phyloP scores from a whole-genome alignment of 2,113 vertebrate genomes.

The Melanotaenia duboulayi region DNA sequence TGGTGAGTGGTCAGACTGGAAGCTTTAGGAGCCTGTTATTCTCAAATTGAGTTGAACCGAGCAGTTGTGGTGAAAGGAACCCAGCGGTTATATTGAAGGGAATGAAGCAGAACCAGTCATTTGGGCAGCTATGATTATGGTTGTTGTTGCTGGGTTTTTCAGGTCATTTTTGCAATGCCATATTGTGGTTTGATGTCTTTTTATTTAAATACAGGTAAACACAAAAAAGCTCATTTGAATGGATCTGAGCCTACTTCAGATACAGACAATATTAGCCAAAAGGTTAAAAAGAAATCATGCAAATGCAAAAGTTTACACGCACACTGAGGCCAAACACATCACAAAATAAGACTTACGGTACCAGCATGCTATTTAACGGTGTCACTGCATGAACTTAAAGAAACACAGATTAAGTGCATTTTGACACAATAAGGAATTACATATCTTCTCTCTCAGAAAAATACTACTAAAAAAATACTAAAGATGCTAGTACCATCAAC shows the following conservation, averaged over 20 bases:
- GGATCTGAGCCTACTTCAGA: slow-evolving; percentile 31
- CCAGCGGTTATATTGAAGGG: slow-evolving; percentile 11
- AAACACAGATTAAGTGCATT: slow-evolving; percentile 28
- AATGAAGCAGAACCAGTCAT: slow-evolving; percentile 2
- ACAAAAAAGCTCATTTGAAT: slow-evolving; percentile 38
- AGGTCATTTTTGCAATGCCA: not conserved
- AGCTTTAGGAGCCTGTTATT: slow-evolving; percentile 54
- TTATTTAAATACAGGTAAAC: slow-evolving; percentile 38
- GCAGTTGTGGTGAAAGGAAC: slow-evolving; percentile 20
- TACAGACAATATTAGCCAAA: slow-evolving; percentile 33
- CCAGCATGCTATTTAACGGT: not conserved
- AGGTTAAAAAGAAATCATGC: not conserved
- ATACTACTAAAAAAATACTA: no score
- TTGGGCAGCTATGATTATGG: slow-evolving; percentile 22
- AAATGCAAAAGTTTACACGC: not conserved
- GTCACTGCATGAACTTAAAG: slow-evolving; percentile 3
- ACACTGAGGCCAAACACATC: slow-evolving; percentile 1
- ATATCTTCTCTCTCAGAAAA: slow-evolving; percentile 6
- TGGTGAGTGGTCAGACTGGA: slow-evolving; percentile 52
- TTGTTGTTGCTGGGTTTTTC: slow-evolving; percentile 10
- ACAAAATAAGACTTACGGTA: slow-evolving; percentile 12
- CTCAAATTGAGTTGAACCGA: slow-evolving; percentile 38
- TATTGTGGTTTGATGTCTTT: not conserved
- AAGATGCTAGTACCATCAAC: no score
- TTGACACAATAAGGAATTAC: slow-evolving; percentile 2